Evolutionary conservation across 2,113 vertebrate species (phyloP).

Genomic region (Urocynchramus pylzowi): DNA sequence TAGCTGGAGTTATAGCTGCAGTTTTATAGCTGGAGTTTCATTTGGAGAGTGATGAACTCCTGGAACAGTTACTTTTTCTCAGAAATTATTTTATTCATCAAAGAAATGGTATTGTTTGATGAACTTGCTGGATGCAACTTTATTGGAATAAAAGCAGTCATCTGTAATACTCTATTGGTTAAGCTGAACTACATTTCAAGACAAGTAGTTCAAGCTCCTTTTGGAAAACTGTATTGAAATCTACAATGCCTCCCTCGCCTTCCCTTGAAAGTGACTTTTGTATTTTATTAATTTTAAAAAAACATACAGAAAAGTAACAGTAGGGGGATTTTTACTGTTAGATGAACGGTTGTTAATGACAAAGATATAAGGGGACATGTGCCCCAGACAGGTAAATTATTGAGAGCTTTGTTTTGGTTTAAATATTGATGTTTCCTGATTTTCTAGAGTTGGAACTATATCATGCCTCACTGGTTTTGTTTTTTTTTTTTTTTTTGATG

Average conservation of each 20-base stretch:
- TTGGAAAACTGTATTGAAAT: background rate
- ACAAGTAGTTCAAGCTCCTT: background rate
- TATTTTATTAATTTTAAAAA: background rate
- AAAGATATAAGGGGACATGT: background rate
- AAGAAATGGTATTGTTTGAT: background rate
- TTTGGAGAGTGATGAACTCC: background rate
- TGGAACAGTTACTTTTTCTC: background rate
- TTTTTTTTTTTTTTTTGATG: background rate
- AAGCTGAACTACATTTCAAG: background rate
- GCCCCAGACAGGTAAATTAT: background rate
- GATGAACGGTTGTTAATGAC: background rate
- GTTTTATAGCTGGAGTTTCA: background rate
- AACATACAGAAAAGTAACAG: background rate
- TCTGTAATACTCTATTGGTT: background rate
- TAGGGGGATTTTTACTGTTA: background rate
- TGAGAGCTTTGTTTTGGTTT: background rate
- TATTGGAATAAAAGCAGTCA: background rate
- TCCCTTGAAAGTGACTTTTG: background rate
- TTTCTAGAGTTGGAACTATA: background rate
- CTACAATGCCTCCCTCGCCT: rapidly evolving
- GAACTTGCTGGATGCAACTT: background rate
- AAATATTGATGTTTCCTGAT: background rate
- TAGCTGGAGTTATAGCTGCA: background rate
- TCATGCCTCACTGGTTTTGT: background rate
- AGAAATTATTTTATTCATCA: background rate